These are phyloP conservation scores for Zaprionus bogoriensis DNA, from an alignment of 2,888 invertebrate genomes.

Conservation along the genomic window DNA sequence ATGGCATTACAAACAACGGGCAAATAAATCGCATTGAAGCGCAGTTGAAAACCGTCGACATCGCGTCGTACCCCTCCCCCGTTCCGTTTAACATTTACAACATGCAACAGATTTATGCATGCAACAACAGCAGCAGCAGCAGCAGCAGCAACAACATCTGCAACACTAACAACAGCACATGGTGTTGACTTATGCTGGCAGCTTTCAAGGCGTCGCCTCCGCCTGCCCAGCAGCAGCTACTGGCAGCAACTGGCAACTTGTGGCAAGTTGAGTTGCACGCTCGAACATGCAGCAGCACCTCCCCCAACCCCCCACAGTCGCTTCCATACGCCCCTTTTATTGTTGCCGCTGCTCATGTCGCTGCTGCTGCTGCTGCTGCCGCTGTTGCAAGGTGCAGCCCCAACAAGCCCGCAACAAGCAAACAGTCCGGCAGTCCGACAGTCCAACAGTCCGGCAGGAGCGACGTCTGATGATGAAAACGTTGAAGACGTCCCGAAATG, in stretches of 20 bases:
- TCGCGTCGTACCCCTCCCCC: background rate
- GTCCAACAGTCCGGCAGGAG: no score
- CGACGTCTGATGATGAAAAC: no score
- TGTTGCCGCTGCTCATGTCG: slow-evolving; percentile 52
- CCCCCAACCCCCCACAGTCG: background rate
- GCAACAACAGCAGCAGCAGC: slow-evolving; percentile 45
- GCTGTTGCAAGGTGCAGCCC: slow-evolving; percentile 13
- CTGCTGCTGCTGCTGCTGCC: slow-evolving; percentile 37
- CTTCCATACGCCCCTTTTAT: slow-evolving; percentile 19
- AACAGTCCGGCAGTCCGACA: no score
- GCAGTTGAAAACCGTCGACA: slow-evolving; percentile 62
- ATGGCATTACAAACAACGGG: slow-evolving; percentile 76
- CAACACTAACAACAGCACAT: slow-evolving; percentile 42
- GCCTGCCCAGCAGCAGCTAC: no score
- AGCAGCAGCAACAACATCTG: slow-evolving; percentile 13
- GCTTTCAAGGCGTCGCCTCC: slow-evolving; percentile 52
- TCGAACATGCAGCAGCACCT: slow-evolving; percentile 56
- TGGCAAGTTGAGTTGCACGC: slow-evolving; percentile 35
- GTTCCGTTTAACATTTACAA: slow-evolving; percentile 71
- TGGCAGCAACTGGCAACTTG: no score
- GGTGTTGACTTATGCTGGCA: slow-evolving; percentile 73
- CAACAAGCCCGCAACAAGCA: background rate
- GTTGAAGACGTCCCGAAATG: no score
- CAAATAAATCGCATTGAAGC: slow-evolving; percentile 79
- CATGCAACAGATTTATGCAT: slow-evolving; percentile 79